Evolutionary conservation across 2,113 vertebrate genomes (phyloP), one percentile per base, ranked within the genome.

Genomic region (Pogonocichla stellata): DNA sequence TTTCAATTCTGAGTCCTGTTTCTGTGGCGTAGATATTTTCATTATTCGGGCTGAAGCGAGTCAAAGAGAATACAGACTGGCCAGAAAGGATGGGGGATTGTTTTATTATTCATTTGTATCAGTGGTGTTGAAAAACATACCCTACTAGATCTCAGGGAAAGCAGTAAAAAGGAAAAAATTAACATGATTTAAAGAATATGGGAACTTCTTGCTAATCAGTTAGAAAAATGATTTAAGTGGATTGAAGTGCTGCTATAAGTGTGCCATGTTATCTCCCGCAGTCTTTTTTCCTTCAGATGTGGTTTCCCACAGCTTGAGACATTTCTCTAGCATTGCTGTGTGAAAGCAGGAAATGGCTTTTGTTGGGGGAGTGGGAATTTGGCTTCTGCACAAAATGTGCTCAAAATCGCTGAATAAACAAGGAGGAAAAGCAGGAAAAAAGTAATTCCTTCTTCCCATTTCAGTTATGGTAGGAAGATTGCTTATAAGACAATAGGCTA

Each of bases 291-390:
- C 86, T 80, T 94, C 92, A 94, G 92, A 94, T 95, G 95, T 95
- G 94, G 95, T 88, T 97, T 95, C 90, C 92, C 95, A 80, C 95
- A 93, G 94, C 92, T 95, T 71, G 73, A 95, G 93, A 90, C 20
- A 14, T 90, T 88, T 78, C 87, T 90, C 65, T 50, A 78, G 85
- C 58, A 34, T 88, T 86, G 64, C 90, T 93, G 88, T 80, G 90
- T 91, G 86, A 94, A 91, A 97, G 95, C 95, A 96, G 96, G 96
- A 96, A 94, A 94, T 81, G 88, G 90, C 86, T 90, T 96, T 94
- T 94, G 92, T 74, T 62, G 82, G 48, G 85, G 92, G 86, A 92
- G 92, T 83, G 90, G 67, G 94, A 94, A 79, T 86, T 90, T 94
- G 92, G 92, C 90, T 93, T 71, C 86, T 90, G 80, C 88, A 90